These are phyloP conservation scores for Channa maculata DNA, from an alignment of 2,113 vertebrate species.

Conservation along the genomic window DNA sequence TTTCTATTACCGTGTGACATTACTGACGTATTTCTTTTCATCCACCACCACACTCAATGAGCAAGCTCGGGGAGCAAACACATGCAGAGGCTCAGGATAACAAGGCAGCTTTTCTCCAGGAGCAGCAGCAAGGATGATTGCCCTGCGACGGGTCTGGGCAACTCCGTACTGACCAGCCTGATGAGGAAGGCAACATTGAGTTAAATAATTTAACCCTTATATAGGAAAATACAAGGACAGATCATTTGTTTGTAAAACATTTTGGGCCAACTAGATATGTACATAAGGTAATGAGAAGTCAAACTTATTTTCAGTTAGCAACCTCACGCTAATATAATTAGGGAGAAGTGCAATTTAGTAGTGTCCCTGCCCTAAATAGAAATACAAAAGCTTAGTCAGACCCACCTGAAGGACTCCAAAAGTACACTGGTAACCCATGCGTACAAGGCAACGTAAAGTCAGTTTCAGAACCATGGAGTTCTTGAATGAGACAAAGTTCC, in stretches of 20 bases:
- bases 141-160: conserved; percentile 92
- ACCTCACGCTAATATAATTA: too few species aligned
- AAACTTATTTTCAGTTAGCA: too few species aligned
- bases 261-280: too few species aligned
- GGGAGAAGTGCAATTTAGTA: too few species aligned
- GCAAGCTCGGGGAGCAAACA: conserved; percentile 93
- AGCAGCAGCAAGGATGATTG: conserved; percentile 92
- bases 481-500: conserved; percentile 98
- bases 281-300: too few species aligned
- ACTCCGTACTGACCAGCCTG: conserved; percentile 96
- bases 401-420: conserved; percentile 95
- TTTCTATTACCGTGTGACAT: conserved; percentile 89
- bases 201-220: too few species aligned
- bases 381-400: background rate
- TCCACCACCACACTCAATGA: conserved; percentile 94
- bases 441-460: conserved; percentile 93
- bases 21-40: conserved; percentile 93
- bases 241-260: too few species aligned
- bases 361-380: too few species aligned
- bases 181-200: background rate
- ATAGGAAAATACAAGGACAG: too few species aligned
- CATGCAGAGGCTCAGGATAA: conserved; percentile 93
- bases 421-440: conserved; percentile 98
- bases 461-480: conserved; percentile 97
- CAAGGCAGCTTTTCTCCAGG: conserved; percentile 93